A percentile compares a stretch with the other conserved stretches of the same genome.
Conservation (phyloP, 1,140 invertebrate species). For the Eulimnadia texana region DNA sequence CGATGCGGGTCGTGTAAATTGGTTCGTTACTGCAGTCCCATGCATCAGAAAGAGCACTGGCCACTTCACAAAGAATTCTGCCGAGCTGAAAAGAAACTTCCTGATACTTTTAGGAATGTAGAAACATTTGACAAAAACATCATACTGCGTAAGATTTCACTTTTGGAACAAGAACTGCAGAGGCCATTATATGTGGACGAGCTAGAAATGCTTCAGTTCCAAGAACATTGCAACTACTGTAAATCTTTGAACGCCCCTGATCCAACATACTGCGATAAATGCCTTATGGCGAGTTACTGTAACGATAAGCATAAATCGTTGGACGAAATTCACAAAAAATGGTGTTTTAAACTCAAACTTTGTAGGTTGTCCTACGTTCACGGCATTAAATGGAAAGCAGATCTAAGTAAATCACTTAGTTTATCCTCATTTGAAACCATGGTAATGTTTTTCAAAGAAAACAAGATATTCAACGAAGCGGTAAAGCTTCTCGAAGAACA, state of each 20-base stretch:
- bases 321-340: not conserved
- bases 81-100: conserved; percentile 23
- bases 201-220: conserved; percentile 48
- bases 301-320: not conserved
- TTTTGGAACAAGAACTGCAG: conserved; percentile 26
- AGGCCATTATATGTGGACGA: conserved; percentile 44
- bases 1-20: conserved; percentile 24
- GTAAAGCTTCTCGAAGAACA: not conserved
- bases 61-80: conserved; percentile 23
- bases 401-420: too few species aligned
- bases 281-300: not conserved
- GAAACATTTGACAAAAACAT: not conserved
- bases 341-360: not conserved
- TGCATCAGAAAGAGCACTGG: conserved; percentile 27
- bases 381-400: not conserved
- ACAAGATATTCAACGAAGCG: not conserved
- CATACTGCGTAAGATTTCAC: not conserved
- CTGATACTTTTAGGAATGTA: conserved; percentile 2
- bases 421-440: not conserved
- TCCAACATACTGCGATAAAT: not conserved
- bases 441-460: not conserved
- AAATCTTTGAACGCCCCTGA: conserved; percentile 25
- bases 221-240: conserved; percentile 41
- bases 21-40: conserved; percentile 25
- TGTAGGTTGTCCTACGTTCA: not conserved